Percentiles rank a stretch among this genome's conserved stretches.
Conservation (phyloP, 2,113 vertebrate genomes). For the Hippocampus abdominalis region DNA sequence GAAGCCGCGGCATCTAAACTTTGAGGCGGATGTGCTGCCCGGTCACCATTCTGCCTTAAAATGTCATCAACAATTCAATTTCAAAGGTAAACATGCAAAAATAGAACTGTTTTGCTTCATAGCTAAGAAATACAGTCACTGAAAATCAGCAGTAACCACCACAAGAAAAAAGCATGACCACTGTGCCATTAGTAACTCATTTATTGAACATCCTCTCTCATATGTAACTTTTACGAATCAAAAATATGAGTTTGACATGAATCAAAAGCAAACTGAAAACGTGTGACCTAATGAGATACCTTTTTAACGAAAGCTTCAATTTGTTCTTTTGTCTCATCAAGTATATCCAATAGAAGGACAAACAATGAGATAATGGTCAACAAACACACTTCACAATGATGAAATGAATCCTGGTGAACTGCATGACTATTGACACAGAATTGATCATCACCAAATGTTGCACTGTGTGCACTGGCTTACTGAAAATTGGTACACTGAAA, state of each 20-base stretch:
- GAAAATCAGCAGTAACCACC: neutral
- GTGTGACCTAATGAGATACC: neutral
- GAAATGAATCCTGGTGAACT: too few relatives aligned
- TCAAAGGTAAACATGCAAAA: neutral
- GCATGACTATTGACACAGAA: too few relatives aligned
- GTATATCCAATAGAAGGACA: neutral
- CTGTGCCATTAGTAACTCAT: neutral
- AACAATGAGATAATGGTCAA: neutral
- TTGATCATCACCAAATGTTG: too few relatives aligned
- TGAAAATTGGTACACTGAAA: too few relatives aligned
- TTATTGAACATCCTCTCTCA: neutral
- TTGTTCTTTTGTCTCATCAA: too few relatives aligned
- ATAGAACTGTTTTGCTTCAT: neutral
- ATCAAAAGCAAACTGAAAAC: neutral
- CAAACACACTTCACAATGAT: neutral
- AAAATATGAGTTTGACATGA: neutral
- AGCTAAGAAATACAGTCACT: neutral
- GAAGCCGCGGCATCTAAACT: too few relatives aligned
- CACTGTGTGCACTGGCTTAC: too few relatives aligned
- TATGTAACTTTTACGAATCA: neutral
- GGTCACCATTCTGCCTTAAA: neutral
- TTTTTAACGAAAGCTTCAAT: neutral
- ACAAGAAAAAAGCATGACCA: neutral
- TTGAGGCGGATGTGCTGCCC: too few relatives aligned
- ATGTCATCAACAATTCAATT: slow-evolving; percentile 6